Conservation (phyloP, 2,888 invertebrate genomes). For the Eurois occulta region DNA sequence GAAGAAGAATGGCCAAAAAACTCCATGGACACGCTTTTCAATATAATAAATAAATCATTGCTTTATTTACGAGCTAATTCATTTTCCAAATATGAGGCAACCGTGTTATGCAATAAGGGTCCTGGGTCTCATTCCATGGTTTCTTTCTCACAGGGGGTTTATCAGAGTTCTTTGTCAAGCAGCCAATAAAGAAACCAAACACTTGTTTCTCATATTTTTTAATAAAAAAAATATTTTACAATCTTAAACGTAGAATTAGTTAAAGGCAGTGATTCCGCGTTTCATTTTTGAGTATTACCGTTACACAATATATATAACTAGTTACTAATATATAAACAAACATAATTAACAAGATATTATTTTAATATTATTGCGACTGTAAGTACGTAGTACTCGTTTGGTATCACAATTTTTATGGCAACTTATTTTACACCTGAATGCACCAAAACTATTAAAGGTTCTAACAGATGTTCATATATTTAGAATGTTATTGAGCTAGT, state of each 20-base stretch:
- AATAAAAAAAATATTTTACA: slow-evolving; percentile 77
- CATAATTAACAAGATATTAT: slow-evolving; percentile 67
- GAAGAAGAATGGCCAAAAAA: no score
- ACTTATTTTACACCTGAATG: slow-evolving; percentile 69
- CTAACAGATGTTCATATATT: background rate
- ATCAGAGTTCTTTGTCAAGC: background rate
- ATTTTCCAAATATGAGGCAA: background rate
- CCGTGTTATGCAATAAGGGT: background rate
- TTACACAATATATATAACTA: slow-evolving; percentile 69
- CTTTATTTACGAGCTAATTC: background rate
- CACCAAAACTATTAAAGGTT: slow-evolving; percentile 53
- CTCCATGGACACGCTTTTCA: no score
- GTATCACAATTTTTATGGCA: slow-evolving; percentile 88
- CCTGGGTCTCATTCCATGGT: background rate
- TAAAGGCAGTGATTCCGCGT: slow-evolving; percentile 86
- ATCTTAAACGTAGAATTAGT: slow-evolving; percentile 85
- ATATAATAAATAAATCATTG: no score
- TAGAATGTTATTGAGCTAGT: slow-evolving; percentile 1
- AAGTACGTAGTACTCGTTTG: slow-evolving; percentile 77
- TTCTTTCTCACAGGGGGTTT: background rate
- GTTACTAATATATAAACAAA: slow-evolving; percentile 67
- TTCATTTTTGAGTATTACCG: slow-evolving; percentile 85
- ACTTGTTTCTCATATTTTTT: slow-evolving; percentile 64
- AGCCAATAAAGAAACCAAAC: background rate
- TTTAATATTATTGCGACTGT: slow-evolving; percentile 66